Conservation (phyloP, 2,113 vertebrate species). For the Pomatorhinus ruficollis region DNA sequence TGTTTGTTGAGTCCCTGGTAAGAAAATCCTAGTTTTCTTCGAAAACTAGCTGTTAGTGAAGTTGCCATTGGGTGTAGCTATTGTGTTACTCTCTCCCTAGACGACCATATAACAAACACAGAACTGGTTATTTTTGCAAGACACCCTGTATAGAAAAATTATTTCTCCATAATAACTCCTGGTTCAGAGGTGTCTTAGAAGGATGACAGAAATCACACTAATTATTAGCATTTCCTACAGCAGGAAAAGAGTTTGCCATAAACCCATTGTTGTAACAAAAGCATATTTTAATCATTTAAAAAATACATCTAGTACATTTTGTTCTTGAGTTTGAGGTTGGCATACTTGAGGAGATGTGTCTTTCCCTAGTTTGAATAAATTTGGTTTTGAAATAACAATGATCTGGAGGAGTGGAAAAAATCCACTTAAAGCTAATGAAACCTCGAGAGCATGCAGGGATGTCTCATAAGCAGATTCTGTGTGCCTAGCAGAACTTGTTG, state of each 20-base stretch:
- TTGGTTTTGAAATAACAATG: slow-evolving; percentile 61
- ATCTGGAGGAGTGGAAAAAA: slow-evolving; percentile 55
- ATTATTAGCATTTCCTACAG: slow-evolving; percentile 15
- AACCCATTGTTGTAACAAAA: background rate
- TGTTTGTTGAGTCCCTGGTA: background rate
- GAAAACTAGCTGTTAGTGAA: background rate
- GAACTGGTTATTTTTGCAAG: slow-evolving; percentile 13
- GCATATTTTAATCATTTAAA: background rate
- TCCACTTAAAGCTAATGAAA: slow-evolving; percentile 54
- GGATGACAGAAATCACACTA: slow-evolving; percentile 8
- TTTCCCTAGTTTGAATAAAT: slow-evolving; percentile 53
- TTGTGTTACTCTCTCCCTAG: slow-evolving; percentile 1
- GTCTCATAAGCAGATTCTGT: slow-evolving; percentile 53
- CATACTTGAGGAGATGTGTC: slow-evolving; percentile 1
- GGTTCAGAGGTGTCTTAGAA: background rate
- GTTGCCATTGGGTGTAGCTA: slow-evolving; percentile 65
- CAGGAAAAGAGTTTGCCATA: background rate
- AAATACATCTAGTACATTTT: background rate
- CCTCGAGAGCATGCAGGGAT: slow-evolving; percentile 52
- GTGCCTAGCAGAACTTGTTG: slow-evolving; percentile 62
- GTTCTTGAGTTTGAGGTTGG: slow-evolving; percentile 7
- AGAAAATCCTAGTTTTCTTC: background rate
- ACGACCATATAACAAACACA: background rate
- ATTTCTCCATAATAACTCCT: background rate
- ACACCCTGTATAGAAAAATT: background rate